These are phyloP conservation scores for Gymnodraco acuticeps DNA, from an alignment of 2,797 vertebrate species.

Conservation along the genomic window DNA sequence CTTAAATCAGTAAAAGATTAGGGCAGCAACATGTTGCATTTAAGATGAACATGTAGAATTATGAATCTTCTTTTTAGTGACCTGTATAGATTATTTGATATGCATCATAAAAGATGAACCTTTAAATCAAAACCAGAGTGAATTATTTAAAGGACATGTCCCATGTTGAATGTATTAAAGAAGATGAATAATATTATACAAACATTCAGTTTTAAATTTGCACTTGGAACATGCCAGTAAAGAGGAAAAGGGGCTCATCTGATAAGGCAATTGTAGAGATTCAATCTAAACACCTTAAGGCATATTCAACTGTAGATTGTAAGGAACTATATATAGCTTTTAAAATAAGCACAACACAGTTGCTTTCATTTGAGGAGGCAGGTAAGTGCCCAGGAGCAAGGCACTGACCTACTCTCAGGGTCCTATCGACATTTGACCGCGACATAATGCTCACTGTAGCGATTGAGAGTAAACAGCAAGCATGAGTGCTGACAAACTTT, in stretches of 20 bases:
- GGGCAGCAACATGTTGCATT: neutral
- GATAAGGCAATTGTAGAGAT: neutral
- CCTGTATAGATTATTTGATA: too few relatives aligned
- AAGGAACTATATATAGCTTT: neutral
- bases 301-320: neutral
- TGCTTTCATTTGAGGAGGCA: neutral
- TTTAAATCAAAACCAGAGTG: too few relatives aligned
- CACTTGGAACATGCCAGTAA: neutral
- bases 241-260: neutral
- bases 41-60: too few relatives aligned
- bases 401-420: neutral
- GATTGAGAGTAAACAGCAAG: conserved; percentile 5
- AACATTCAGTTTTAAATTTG: neutral
- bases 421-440: neutral
- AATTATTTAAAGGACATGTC: too few relatives aligned
- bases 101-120: too few relatives aligned
- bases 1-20: too few relatives aligned
- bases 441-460: conserved; percentile 9
- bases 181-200: neutral
- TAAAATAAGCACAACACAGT: neutral
- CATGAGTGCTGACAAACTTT: conserved; percentile 7
- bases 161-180: neutral
- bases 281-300: neutral
- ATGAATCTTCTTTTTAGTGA: too few relatives aligned
- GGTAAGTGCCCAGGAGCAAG: conserved; percentile 4